phyloP scores from a whole-genome alignment of 92 coral and sea anemone genomes.

The Parazoanthus darwini region DNA sequence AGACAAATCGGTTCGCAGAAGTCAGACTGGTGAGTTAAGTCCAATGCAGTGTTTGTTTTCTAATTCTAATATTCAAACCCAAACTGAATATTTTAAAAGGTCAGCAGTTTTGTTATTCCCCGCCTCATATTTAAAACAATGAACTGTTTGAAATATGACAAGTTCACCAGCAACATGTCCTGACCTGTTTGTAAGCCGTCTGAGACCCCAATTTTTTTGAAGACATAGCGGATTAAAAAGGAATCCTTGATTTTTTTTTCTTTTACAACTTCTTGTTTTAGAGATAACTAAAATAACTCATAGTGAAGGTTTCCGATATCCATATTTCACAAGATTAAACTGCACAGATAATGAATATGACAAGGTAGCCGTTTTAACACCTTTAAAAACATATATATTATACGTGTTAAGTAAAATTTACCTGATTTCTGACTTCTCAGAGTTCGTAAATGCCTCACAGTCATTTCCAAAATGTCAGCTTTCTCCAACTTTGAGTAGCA shows the following conservation, averaged over 20 bases:
- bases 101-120: background rate
- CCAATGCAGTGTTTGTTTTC: background rate
- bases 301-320: background rate
- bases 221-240: background rate
- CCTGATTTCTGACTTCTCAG: conserved; percentile 57
- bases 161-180: background rate
- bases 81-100: conserved; percentile 19
- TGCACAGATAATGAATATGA: background rate
- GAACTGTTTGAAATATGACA: background rate
- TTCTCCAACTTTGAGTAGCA: conserved; percentile 83
- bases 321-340: background rate
- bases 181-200: conserved; percentile 14
- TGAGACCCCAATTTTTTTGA: background rate
- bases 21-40: background rate
- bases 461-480: conserved; percentile 88
- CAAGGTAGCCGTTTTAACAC: too few species aligned
- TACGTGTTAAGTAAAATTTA: background rate
- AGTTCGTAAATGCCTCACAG: conserved; percentile 73
- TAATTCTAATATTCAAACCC: background rate
- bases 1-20: background rate
- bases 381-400: background rate
- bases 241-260: background rate
- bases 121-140: background rate
- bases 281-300: background rate
- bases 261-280: background rate